Evolutionary conservation across 2,888 invertebrate genomes (phyloP), one percentile per base, ranked within the genome.

Genomic region (Macrophya annulata): DNA sequence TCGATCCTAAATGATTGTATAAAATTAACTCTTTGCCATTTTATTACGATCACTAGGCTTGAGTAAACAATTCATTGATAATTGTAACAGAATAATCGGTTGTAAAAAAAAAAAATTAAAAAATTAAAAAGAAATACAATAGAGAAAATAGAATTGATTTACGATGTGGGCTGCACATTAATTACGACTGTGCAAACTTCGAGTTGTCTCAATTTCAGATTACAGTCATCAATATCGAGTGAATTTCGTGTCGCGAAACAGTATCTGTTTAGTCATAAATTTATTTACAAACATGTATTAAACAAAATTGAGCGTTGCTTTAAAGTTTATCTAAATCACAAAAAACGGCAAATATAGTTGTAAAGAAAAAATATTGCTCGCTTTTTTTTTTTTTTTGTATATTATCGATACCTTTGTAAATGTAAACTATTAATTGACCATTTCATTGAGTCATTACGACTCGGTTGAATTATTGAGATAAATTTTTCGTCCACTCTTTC

Each of bases 381-480:
- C 55, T n/a, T n/a, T 55, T 8, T 51, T n/a, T n/a, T 55, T 8
- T 51, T 4, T n/a, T 55, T 17, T n/a, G 2, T n/a, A 55, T 31
- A 31, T 31, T 31, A 31, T 31, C 68, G 21, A 45, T 21, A n/a
- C 15, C 5, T 15, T 45, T 6, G 48, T 21, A 12, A 45, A 8
- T 45, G 3, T 45, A 74, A 31, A n/a, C 25, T 55, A 12, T 37
- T 37, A 68, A 37, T 55, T 74, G 45, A 25, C 74, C 45, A 4
- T 74, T 74, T 43, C 21, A 21, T 74, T 45, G 45, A 74, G 74
- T 74, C 45, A 74, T 25, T 25, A 74, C 15, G 45, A 45, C 74
- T 74, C 12, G 5, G 45, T 51, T 55, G 15, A 77, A n/a, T 77
- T 37, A 17, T 55, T 31, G 37, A 55, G 55, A 17, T 37, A 8